Evolutionary conservation across 64 coral and sea anemone genomes (phyloP).

Genomic region (Hydrozoanthus tunicans): DNA sequence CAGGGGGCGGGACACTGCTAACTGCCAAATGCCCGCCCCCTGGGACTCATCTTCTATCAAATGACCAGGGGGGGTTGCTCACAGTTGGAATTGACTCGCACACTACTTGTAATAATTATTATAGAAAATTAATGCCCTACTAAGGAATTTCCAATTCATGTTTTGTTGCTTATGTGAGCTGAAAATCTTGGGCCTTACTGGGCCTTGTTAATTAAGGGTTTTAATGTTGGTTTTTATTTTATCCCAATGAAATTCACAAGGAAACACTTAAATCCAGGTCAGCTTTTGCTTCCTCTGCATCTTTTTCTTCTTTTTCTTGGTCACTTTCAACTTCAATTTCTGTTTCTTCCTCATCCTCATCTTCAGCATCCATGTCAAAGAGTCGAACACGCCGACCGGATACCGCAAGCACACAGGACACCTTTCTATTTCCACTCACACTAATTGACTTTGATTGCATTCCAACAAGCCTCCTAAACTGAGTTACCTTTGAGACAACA

Average conservation of each 20-base stretch:
- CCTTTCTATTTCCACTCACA: constrained; percentile 90
- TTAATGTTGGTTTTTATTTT: too few species aligned
- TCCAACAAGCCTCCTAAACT: constrained; percentile 66
- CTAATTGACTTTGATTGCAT: constrained; percentile 69
- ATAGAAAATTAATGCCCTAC: too few species aligned
- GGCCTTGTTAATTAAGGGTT: too few species aligned
- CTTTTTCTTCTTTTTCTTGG: constrained; percentile 29
- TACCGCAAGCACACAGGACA: constrained; percentile 73
- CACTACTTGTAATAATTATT: too few species aligned
- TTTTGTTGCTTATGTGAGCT: too few species aligned
- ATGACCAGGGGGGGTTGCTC: too few species aligned
- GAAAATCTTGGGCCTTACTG: too few species aligned
- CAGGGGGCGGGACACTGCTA: too few species aligned
- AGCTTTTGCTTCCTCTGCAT: neutral
- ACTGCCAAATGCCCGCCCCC: too few species aligned
- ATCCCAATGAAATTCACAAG: neutral
- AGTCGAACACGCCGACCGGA: constrained; percentile 61
- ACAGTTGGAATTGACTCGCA: too few species aligned
- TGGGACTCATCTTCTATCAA: too few species aligned
- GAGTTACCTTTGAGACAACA: constrained; percentile 68
- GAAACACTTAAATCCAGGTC: constrained; percentile 40
- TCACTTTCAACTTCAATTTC: constrained; percentile 50
- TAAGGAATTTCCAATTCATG: too few species aligned
- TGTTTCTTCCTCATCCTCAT: constrained; percentile 81
- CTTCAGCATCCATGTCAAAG: constrained; percentile 97